These are phyloP conservation scores for Acleris sparsana DNA, from an alignment of 2,888 invertebrate genomes.

Conservation along the genomic window DNA sequence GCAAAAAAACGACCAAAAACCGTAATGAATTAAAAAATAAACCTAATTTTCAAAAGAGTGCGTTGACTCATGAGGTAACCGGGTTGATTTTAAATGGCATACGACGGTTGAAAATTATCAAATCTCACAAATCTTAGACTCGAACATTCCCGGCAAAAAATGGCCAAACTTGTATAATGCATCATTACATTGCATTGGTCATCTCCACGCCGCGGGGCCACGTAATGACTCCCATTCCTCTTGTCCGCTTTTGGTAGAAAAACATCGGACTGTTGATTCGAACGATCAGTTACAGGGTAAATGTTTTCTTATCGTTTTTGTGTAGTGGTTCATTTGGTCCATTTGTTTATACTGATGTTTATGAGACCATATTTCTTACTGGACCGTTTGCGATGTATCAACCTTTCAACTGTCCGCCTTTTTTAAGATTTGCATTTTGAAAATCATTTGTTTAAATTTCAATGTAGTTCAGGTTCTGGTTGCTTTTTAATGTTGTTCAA, in stretches of 20 bases:
- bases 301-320: slow-evolving; percentile 31
- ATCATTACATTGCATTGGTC: slow-evolving; percentile 24
- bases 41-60: too few relatives aligned
- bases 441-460: background rate
- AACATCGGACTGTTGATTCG: slow-evolving; percentile 30
- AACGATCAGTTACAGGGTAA: slow-evolving; percentile 27
- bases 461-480: too few relatives aligned
- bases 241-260: slow-evolving; percentile 31
- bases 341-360: slow-evolving; percentile 16
- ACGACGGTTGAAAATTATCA: background rate
- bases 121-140: background rate
- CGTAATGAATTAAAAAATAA: too few relatives aligned
- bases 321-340: slow-evolving; percentile 23
- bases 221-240: slow-evolving; percentile 28
- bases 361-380: slow-evolving; percentile 13
- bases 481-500: too few relatives aligned
- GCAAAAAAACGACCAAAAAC: too few relatives aligned
- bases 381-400: slow-evolving; percentile 2
- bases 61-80: too few relatives aligned
- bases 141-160: background rate
- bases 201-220: background rate
- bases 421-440: background rate
- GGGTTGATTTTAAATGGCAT: background rate
- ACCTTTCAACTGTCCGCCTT: slow-evolving; percentile 5
- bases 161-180: slow-evolving; percentile 18